Percentiles rank a stretch among this genome's conserved stretches.
Conservation (phyloP, 2,888 invertebrate genomes). For the Drosophila histrio region DNA sequence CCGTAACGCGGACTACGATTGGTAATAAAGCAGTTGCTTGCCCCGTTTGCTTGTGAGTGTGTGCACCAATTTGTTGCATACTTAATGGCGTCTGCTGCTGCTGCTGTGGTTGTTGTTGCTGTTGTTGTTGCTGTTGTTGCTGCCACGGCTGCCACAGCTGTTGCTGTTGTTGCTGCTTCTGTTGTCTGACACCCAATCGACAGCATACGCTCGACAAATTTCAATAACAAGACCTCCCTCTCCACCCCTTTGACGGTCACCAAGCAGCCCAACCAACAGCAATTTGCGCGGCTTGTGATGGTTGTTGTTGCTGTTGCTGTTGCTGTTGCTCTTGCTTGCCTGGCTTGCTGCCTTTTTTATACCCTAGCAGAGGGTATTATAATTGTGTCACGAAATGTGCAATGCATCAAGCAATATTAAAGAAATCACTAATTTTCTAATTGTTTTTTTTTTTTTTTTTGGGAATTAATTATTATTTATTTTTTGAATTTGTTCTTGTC, state of each 20-base stretch:
- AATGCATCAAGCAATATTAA: too few relatives aligned
- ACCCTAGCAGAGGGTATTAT: background rate
- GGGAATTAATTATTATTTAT: too few relatives aligned
- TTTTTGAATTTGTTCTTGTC: too few relatives aligned
- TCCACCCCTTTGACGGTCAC: slow-evolving; percentile 19
- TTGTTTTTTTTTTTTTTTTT: too few relatives aligned
- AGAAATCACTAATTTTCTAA: too few relatives aligned
- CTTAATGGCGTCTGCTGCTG: slow-evolving; percentile 37
- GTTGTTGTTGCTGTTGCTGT: background rate
- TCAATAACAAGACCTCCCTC: slow-evolving; percentile 53
- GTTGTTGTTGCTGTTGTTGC: background rate
- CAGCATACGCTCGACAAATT: slow-evolving; percentile 66
- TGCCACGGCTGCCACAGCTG: background rate
- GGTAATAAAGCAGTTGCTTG: slow-evolving; percentile 38
- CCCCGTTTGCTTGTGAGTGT: background rate
- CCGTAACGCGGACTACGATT: slow-evolving; percentile 12
- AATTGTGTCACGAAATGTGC: too few relatives aligned
- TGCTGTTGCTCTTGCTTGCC: background rate
- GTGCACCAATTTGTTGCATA: slow-evolving; percentile 64
- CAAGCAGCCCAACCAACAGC: background rate
- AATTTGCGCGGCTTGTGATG: slow-evolving; percentile 35
- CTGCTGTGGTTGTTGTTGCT: background rate
- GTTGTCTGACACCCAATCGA: slow-evolving; percentile 55
- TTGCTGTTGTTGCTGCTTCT: slow-evolving; percentile 2
- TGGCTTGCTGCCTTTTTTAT: background rate